These are phyloP conservation scores for Mystacides longicornis DNA, from an alignment of 2,888 invertebrate genomes.

Conservation along the genomic window DNA sequence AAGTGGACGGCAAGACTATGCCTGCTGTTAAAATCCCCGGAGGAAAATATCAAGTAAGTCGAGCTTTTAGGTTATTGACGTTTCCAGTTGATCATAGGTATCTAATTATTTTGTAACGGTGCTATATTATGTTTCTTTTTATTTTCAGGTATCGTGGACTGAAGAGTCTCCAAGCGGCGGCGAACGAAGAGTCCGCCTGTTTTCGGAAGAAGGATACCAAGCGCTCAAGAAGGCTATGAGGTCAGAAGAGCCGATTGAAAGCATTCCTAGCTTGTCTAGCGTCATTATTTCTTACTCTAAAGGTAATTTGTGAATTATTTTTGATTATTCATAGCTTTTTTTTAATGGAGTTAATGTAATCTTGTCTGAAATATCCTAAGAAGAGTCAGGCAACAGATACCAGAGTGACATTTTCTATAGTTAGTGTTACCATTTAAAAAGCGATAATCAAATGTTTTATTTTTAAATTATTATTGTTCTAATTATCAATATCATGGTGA, in stretches of 20 bases:
- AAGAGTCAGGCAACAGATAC: no score
- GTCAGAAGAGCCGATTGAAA: conserved; percentile 58
- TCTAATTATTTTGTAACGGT: neutral
- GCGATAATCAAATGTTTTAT: no score
- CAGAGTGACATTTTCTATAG: no score
- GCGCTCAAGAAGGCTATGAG: conserved; percentile 76
- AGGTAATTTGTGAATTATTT: conserved; percentile 11
- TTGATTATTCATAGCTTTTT: no score
- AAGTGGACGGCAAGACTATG: conserved; percentile 77
- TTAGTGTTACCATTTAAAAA: no score
- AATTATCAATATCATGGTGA: no score
- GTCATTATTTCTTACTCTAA: conserved; percentile 47
- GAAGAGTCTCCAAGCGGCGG: conserved; percentile 83
- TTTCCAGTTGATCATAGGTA: neutral
- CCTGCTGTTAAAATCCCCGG: conserved; percentile 69
- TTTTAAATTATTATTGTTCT: no score
- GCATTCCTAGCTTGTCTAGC: conserved; percentile 61
- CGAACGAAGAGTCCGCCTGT: conserved; percentile 69
- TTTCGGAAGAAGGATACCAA: conserved; percentile 89
- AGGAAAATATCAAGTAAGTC: conserved; percentile 75
- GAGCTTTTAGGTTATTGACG: neutral
- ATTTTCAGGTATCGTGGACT: conserved; percentile 80
- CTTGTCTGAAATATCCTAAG: no score
- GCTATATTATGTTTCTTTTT: neutral
- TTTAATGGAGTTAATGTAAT: no score